These are phyloP conservation scores for Synergus japonicus DNA, from an alignment of 2,888 invertebrate genomes.

Conservation along the genomic window DNA sequence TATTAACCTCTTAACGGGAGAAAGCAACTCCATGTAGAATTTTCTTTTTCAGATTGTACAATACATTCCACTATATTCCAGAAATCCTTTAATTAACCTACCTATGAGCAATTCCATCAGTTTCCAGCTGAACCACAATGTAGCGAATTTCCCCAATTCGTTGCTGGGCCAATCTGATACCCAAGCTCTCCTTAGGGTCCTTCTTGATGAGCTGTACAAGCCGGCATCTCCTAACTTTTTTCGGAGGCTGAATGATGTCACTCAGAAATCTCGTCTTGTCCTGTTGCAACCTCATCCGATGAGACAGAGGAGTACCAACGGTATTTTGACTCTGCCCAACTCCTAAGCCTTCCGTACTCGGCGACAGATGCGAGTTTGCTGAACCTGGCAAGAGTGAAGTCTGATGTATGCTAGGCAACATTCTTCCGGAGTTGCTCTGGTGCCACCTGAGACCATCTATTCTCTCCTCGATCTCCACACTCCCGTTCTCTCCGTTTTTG, in stretches of 20 bases:
- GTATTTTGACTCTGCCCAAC: constrained; percentile 19
- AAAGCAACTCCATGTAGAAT: background rate
- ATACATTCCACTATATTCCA: background rate
- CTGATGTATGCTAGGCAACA: constrained; percentile 73
- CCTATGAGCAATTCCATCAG: constrained; percentile 79
- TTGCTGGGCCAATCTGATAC: constrained; percentile 85
- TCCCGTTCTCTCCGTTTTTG: constrained; percentile 47
- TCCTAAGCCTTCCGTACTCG: constrained; percentile 11
- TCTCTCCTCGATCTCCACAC: constrained; percentile 56
- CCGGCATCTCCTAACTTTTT: constrained; percentile 79
- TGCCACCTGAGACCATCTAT: constrained; percentile 73
- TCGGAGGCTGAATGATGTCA: constrained; percentile 71
- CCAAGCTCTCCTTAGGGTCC: constrained; percentile 84
- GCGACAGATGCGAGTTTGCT: constrained; percentile 45
- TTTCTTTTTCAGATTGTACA: background rate
- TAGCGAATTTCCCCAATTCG: constrained; percentile 70
- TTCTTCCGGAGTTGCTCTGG: constrained; percentile 70
- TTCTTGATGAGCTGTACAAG: constrained; percentile 84
- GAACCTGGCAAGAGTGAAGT: constrained; percentile 46
- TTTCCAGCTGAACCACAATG: constrained; percentile 77
- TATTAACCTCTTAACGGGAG: background rate
- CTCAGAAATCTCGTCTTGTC: constrained; percentile 74
- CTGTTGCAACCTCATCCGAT: constrained; percentile 70
- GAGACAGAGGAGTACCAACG: constrained; percentile 58
- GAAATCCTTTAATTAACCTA: constrained; percentile 57